phyloP scores from a whole-genome alignment of 2,113 vertebrate genomes.

The Ovis aries region DNA sequence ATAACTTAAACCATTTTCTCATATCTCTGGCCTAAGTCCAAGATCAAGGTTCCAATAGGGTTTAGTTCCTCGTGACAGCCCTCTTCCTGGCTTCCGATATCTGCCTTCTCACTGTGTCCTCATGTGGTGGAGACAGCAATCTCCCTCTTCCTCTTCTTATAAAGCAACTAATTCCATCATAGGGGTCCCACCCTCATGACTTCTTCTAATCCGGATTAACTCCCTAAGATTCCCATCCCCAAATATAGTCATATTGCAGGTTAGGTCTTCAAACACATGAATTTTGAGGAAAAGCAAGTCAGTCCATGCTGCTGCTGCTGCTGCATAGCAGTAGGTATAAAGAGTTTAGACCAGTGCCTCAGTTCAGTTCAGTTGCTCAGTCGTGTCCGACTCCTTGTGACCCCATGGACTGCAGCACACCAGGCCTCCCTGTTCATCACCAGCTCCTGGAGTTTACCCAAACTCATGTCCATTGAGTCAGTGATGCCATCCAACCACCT shows the following conservation, averaged over 20 bases:
- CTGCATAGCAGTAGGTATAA: not conserved
- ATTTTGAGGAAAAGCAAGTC: not conserved
- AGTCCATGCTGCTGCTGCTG: not conserved
- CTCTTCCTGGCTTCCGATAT: not conserved
- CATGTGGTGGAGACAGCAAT: not conserved
- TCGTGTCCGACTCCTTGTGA: fast-evolving
- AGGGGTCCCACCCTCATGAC: not conserved
- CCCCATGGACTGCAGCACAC: not conserved
- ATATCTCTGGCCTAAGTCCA: not conserved
- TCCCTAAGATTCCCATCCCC: not conserved
- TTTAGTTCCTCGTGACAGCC: not conserved
- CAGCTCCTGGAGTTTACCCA: not conserved
- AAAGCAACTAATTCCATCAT: not conserved
- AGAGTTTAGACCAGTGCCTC: not conserved
- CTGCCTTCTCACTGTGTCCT: not conserved
- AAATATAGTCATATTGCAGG: not conserved
- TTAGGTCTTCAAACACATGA: not conserved
- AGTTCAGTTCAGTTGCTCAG: not conserved
- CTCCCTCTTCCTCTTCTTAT: not conserved
- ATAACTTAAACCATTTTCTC: not conserved
- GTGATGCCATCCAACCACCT: not conserved
- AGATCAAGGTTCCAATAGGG: not conserved
- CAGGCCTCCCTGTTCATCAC: not conserved
- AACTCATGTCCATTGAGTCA: not conserved
- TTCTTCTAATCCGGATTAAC: not conserved